These are phyloP conservation scores for Eupsittula cactorum DNA, from an alignment of 2,113 vertebrate species.

Conservation along the genomic window DNA sequence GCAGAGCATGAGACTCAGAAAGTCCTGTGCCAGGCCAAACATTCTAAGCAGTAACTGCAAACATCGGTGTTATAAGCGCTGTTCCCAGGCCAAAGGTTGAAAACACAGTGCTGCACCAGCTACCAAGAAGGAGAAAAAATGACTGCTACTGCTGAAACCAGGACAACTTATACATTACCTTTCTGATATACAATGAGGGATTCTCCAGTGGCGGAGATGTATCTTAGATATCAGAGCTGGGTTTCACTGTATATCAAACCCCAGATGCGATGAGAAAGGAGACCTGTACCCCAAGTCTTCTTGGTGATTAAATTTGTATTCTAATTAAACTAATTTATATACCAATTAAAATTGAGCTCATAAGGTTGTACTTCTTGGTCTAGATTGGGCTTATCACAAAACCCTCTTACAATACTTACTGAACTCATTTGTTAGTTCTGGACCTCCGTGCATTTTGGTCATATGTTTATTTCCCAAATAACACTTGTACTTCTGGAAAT, in stretches of 20 bases:
- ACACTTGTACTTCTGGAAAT: background rate
- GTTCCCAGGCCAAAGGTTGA: too few species aligned
- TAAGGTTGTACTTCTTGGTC: background rate
- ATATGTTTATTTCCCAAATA: background rate
- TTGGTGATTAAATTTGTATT: background rate
- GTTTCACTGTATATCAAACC: background rate
- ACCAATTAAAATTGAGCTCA: background rate
- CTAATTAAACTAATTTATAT: background rate
- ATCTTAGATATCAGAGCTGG: background rate
- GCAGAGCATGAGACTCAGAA: too few species aligned
- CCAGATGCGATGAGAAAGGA: background rate
- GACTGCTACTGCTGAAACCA: too few species aligned
- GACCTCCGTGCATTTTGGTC: background rate
- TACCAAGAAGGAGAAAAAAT: too few species aligned
- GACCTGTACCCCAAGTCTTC: background rate
- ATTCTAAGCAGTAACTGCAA: too few species aligned
- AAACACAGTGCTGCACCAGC: too few species aligned
- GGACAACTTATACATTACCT: background rate
- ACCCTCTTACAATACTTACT: accelerated
- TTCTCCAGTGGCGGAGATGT: background rate
- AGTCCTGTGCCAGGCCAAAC: too few species aligned
- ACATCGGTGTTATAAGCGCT: too few species aligned
- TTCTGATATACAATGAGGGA: background rate
- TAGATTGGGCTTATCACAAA: background rate
- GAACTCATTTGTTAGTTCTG: background rate